phyloP scores from a whole-genome alignment of 2,113 vertebrate genomes.

The Ceyx melanurus region DNA sequence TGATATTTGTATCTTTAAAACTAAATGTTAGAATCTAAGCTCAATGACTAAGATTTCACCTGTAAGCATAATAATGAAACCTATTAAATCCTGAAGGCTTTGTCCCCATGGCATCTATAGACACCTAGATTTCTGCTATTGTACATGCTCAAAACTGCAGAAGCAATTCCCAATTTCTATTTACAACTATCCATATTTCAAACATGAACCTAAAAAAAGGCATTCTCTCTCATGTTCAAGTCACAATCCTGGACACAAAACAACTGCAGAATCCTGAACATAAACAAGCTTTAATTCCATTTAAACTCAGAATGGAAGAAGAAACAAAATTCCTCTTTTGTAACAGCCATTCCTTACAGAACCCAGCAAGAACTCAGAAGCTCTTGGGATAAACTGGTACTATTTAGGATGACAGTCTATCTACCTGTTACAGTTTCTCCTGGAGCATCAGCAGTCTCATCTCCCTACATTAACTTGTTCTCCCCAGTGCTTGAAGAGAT shows the following conservation, averaged over 20 bases:
- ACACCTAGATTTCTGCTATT: background rate
- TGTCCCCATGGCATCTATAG: background rate
- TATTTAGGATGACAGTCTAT: background rate
- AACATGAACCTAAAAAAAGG: background rate
- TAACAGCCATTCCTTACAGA: background rate
- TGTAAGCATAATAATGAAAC: background rate
- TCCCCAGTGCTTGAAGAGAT: background rate
- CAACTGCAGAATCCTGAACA: background rate
- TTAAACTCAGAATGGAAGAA: background rate
- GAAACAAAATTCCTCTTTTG: background rate
- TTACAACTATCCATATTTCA: background rate
- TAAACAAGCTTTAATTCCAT: background rate
- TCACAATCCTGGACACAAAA: background rate
- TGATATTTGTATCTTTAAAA: background rate
- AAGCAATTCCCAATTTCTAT: background rate
- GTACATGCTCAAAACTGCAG: background rate
- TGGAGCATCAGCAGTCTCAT: background rate
- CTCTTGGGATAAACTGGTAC: background rate
- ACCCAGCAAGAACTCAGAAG: background rate
- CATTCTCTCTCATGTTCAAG: background rate
- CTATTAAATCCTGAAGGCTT: background rate
- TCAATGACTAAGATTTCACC: background rate
- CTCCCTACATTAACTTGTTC: background rate
- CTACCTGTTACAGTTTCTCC: background rate
- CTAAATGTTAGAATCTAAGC: background rate